These are phyloP conservation scores for Columba guinea DNA, from an alignment of 2,797 vertebrate species.

Conservation along the genomic window DNA sequence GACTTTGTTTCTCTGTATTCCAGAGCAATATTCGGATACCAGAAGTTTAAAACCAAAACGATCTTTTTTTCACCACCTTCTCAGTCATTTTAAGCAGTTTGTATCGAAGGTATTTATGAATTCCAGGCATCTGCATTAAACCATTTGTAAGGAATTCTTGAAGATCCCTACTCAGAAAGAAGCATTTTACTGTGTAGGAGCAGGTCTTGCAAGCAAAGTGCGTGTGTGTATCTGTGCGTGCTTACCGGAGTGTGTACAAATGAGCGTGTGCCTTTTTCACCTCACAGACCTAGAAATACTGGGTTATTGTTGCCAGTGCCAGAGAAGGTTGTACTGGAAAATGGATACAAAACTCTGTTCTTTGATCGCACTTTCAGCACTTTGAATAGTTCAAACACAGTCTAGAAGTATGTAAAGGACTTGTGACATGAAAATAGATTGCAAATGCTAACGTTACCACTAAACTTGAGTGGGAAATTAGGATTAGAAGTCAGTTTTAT, in stretches of 20 bases:
- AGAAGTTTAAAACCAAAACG: not conserved
- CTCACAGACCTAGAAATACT: not conserved
- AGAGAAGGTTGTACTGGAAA: not conserved
- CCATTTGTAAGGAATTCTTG: not conserved
- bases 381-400: constrained; percentile 60
- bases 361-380: constrained; percentile 62
- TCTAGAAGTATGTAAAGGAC: constrained; percentile 7
- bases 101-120: constrained; percentile 15
- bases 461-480: not conserved
- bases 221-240: not conserved
- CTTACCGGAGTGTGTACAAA: not conserved
- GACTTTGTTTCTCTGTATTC: not conserved
- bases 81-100: not conserved
- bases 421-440: constrained; percentile 1
- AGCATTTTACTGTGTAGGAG: not conserved
- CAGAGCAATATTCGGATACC: not conserved
- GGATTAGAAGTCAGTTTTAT: constrained; percentile 5
- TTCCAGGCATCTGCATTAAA: not conserved
- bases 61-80: not conserved
- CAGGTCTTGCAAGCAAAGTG: not conserved
- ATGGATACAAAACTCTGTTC: not conserved
- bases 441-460: not conserved
- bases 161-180: not conserved
- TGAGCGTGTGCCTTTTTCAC: not conserved
- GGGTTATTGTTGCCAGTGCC: not conserved